Percentiles rank a stretch among this genome's conserved stretches.
phyloP scores from a whole-genome alignment of 2,797 vertebrate genomes.

The Anableps anableps region DNA sequence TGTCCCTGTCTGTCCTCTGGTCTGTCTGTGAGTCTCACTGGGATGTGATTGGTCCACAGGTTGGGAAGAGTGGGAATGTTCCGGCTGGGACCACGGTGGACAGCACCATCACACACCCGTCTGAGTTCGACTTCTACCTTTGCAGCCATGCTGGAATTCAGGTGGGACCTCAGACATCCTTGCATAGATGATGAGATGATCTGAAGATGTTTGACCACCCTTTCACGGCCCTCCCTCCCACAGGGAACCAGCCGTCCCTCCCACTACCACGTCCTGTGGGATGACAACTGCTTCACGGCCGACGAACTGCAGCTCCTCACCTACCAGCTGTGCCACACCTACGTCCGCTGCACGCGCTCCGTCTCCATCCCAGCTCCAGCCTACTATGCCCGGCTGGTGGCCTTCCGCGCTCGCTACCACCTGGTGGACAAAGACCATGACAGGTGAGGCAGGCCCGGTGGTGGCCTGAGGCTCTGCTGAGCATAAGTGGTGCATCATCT shows the following conservation, averaged over 20 bases:
- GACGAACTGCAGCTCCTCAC: constrained; percentile 97
- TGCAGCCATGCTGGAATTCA: constrained; percentile 99
- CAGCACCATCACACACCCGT: constrained; percentile 98
- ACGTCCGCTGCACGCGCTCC: constrained; percentile 95
- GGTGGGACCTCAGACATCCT: constrained; percentile 74
- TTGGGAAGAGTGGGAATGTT: constrained; percentile 98
- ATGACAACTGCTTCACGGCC: constrained; percentile 98
- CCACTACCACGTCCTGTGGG: constrained; percentile 99
- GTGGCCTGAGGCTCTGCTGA: not conserved
- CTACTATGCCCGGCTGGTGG: constrained; percentile 96
- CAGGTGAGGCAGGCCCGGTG: constrained; percentile 80
- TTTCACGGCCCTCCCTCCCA: not conserved
- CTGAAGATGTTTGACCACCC: not conserved
- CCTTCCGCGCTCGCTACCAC: constrained; percentile 96
- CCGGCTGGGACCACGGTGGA: constrained; percentile 98
- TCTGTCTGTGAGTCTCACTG: not conserved
- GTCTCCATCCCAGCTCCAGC: constrained; percentile 98
- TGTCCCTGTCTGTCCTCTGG: not conserved
- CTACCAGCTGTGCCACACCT: constrained; percentile 99
- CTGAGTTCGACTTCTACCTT: constrained; percentile 99
- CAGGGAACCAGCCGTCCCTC: constrained; percentile 99
- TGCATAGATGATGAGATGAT: not conserved
- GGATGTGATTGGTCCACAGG: constrained; percentile 74
- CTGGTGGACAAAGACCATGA: constrained; percentile 99
- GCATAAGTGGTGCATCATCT: not conserved